Percentiles rank a stretch among this genome's conserved stretches.
These are phyloP conservation scores for Bactericera cockerelli DNA, from an alignment of 1,140 invertebrate species.

Conservation along the genomic window DNA sequence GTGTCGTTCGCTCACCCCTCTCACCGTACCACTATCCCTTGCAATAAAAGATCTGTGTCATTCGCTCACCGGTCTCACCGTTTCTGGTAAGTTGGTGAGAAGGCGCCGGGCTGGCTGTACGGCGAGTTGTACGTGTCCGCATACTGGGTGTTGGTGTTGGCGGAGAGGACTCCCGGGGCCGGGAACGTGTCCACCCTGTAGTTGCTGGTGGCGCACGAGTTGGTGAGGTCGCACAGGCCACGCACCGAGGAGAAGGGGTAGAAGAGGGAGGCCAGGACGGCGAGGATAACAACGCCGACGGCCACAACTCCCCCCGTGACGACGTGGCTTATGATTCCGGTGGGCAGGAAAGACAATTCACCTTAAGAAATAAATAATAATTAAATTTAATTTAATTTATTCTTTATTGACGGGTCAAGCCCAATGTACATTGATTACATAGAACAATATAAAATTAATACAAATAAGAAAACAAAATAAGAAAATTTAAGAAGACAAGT, in stretches of 20 bases:
- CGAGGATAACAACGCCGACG: background rate
- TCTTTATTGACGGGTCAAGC: no score
- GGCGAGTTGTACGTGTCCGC: background rate
- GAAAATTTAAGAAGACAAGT: no score
- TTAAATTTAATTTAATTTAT: no score
- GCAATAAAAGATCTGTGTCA: no score
- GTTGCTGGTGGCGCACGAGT: background rate
- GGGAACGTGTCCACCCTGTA: slow-evolving; percentile 3
- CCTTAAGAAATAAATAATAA: no score
- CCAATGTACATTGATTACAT: no score
- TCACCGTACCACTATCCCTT: no score
- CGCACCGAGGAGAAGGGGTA: background rate
- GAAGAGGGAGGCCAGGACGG: background rate
- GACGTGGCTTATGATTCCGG: background rate
- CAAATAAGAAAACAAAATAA: no score
- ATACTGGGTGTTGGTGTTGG: background rate
- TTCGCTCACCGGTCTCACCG: no score
- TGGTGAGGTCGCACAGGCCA: background rate
- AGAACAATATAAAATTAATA: no score
- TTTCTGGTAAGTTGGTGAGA: background rate
- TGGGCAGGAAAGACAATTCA: background rate
- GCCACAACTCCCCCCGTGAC: background rate
- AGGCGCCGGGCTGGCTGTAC: background rate
- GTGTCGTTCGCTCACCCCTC: no score
- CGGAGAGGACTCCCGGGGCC: background rate